phyloP scores from a whole-genome alignment of 2,113 vertebrate genomes.

The Ciconia stormi region DNA sequence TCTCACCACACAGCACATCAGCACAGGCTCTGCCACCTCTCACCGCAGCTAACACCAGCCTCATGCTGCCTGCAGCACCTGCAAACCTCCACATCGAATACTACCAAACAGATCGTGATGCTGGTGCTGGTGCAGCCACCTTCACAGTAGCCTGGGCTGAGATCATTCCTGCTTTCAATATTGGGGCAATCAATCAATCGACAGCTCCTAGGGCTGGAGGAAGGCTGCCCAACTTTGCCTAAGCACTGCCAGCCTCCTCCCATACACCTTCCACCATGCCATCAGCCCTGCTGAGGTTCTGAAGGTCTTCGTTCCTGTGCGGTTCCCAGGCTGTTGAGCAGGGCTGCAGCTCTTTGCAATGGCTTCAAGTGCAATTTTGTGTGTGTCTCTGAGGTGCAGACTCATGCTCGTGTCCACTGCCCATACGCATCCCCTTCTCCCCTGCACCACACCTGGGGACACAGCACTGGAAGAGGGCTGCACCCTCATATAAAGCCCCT shows the following conservation, averaged over 20 bases:
- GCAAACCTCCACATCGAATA: background rate
- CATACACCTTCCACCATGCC: background rate
- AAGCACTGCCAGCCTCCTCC: background rate
- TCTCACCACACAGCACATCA: no score
- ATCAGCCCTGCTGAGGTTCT: background rate
- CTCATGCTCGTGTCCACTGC: accelerated
- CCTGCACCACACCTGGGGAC: background rate
- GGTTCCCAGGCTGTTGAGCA: background rate
- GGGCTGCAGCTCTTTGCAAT: background rate
- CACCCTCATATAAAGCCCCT: background rate
- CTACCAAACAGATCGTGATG: background rate
- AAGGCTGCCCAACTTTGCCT: background rate
- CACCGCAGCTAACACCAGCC: background rate
- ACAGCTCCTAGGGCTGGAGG: background rate
- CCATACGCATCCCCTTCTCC: background rate
- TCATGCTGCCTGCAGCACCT: background rate
- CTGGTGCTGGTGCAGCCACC: background rate
- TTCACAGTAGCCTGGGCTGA: background rate
- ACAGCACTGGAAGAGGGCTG: background rate
- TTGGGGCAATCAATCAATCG: background rate
- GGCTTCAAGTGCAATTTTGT: background rate
- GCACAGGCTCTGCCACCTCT: background rate
- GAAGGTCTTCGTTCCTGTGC: background rate
- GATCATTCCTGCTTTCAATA: background rate
- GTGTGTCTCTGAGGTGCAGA: background rate